Percentiles rank a stretch among this genome's conserved stretches.
Evolutionary conservation across 2,113 vertebrate genomes (phyloP).

Genomic region (Ptychochromis oligacanthus): DNA sequence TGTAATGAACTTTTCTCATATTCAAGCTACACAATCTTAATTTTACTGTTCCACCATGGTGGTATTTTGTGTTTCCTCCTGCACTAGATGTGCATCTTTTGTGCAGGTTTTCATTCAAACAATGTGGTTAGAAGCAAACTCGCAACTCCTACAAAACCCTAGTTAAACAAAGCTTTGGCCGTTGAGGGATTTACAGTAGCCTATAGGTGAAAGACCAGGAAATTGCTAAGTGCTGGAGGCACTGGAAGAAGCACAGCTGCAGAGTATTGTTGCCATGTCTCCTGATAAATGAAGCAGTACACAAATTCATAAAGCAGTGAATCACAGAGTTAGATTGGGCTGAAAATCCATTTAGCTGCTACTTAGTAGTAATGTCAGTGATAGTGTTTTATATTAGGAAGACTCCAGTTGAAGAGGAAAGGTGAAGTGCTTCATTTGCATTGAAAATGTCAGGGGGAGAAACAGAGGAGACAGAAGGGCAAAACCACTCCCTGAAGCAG

Average conservation of each 20-base stretch:
- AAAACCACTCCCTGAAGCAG: constrained; percentile 29
- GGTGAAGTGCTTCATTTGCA: constrained; percentile 66
- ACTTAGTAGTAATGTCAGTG: constrained; percentile 10
- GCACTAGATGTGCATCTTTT: background rate
- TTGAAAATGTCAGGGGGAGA: constrained; percentile 61
- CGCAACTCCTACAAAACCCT: background rate
- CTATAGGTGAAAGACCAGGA: background rate
- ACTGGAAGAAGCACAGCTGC: background rate
- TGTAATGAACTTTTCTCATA: background rate
- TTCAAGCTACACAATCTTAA: background rate
- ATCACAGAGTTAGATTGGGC: background rate
- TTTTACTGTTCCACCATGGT: background rate
- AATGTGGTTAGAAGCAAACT: background rate
- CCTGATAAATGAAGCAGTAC: background rate
- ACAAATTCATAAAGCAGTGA: constrained; percentile 1
- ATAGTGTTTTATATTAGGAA: constrained; percentile 2
- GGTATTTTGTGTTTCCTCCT: background rate
- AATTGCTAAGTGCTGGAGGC: background rate
- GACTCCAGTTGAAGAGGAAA: constrained; percentile 37
- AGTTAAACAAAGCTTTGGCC: background rate
- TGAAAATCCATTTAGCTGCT: constrained; percentile 5
- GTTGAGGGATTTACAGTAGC: background rate
- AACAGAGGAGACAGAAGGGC: constrained; percentile 35
- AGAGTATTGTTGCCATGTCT: background rate
- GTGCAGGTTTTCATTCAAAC: background rate